phyloP scores from a whole-genome alignment of 2,888 invertebrate species.

The Apotomis capreana region DNA sequence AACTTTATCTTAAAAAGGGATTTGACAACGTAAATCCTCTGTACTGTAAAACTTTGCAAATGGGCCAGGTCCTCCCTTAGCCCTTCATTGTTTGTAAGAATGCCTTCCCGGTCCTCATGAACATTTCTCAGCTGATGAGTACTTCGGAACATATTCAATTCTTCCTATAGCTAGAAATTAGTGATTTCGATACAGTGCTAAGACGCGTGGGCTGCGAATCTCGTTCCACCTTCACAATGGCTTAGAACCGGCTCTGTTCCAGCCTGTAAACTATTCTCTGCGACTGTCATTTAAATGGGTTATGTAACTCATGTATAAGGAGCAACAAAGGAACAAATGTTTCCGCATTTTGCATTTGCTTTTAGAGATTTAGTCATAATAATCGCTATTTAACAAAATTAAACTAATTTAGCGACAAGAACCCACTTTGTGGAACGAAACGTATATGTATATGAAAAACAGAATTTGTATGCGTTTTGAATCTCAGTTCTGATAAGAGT shows the following conservation, averaged over 20 bases:
- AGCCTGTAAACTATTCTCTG: conserved; percentile 8
- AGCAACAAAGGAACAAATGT: not conserved
- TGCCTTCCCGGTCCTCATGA: too few relatives aligned
- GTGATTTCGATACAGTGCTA: not conserved
- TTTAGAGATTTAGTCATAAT: not conserved
- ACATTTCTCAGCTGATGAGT: too few relatives aligned
- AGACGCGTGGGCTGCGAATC: conserved; percentile 23
- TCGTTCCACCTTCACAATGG: conserved; percentile 22
- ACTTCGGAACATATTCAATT: not conserved
- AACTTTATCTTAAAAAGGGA: too few relatives aligned
- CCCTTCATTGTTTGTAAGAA: too few relatives aligned
- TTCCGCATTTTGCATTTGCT: conserved; percentile 3
- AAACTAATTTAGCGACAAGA: too few relatives aligned
- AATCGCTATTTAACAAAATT: not conserved
- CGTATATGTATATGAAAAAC: too few relatives aligned
- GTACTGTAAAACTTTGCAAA: too few relatives aligned
- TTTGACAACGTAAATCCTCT: too few relatives aligned
- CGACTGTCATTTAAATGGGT: conserved; percentile 10
- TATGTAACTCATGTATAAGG: not conserved
- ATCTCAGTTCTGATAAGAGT: too few relatives aligned
- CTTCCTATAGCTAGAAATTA: not conserved
- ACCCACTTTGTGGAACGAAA: too few relatives aligned
- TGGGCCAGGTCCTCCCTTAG: too few relatives aligned
- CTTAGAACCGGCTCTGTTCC: conserved; percentile 24
- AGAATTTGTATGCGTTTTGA: too few relatives aligned